phyloP scores from a whole-genome alignment of 2,113 vertebrate genomes.

The Alligator mississippiensis region DNA sequence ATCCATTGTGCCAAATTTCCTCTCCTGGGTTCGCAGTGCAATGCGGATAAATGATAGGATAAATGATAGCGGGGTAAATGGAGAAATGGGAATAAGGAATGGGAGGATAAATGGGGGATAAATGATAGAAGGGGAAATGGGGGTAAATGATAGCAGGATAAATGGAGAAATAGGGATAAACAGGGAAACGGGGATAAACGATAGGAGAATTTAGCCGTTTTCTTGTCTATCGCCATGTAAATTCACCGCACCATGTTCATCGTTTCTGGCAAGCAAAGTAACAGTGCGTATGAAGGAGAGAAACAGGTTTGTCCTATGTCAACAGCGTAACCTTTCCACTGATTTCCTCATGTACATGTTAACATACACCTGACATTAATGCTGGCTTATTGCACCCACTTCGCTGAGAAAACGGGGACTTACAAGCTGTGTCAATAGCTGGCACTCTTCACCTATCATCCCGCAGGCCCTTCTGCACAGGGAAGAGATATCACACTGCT shows the following conservation, averaged over 20 bases:
- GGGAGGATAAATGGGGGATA: too few relatives aligned
- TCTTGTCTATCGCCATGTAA: background rate
- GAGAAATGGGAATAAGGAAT: too few relatives aligned
- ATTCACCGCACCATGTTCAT: fast-evolving
- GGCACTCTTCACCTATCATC: background rate
- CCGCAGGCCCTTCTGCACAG: background rate
- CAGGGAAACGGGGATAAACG: too few relatives aligned
- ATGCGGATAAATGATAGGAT: too few relatives aligned
- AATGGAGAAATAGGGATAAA: too few relatives aligned
- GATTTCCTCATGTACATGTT: slow-evolving; percentile 6
- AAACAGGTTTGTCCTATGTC: slow-evolving; percentile 48
- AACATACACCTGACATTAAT: slow-evolving; percentile 49
- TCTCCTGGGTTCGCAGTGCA: background rate
- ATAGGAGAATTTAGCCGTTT: background rate
- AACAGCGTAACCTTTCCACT: slow-evolving; percentile 37
- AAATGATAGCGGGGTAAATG: too few relatives aligned
- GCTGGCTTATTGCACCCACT: background rate
- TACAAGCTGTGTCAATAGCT: background rate
- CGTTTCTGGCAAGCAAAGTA: slow-evolving; percentile 5
- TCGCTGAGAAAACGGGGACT: background rate
- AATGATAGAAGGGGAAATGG: too few relatives aligned
- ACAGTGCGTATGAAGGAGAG: slow-evolving; percentile 31
- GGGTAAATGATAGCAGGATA: too few relatives aligned
- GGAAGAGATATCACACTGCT: background rate
- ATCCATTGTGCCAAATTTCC: background rate